Evolutionary conservation across 2,888 invertebrate species (phyloP), one percentile per base, ranked within the genome.

Genomic region (Bibio marci): DNA sequence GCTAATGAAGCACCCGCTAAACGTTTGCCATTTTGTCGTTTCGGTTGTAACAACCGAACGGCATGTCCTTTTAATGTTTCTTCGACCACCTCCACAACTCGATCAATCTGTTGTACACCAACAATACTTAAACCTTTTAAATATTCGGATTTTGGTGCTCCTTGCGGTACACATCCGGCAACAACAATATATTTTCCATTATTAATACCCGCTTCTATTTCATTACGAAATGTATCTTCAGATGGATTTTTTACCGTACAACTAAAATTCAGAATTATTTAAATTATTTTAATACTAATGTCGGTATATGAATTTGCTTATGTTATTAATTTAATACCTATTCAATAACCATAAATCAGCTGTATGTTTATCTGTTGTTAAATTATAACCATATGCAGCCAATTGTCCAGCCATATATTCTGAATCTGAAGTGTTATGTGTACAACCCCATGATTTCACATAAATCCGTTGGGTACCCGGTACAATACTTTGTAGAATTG

Each of bases 361-460:
- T 11, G 69, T 65, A 35, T 70, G 65, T 61, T 86, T 85, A 43
- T 83, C 73, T 33, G 83, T 77, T 0, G 82, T 85, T 35, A 94
- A 67, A 40, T 69, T 72, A 58, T 92, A 95, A 0, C 94, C 95
- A 51, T 80, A 85, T 0, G 80, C 72, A 0, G 86, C 80, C 41
- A 98, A 64, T 49, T 92, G 78, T 0, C 97, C 97, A 0, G 92
- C 91, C 97, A 98, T 98, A 57, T 98, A 98, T 65, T 98, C 97
- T 1, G 90, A 85, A 59, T 98, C 97, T 0, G 92, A 92, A 57
- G 78, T 92, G 61, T 98, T 98, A 64, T 98, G 97, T 0, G 94
- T 83, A 59, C 95, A 97, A 4, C 95, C 95, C 95, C 94, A 95
- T 41, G 94, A 95, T 63, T 90, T 90, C 2, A 94, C 71, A 51